Base-by-base conservation (phyloP, 2,888 invertebrate species). In the Drosophila falleni region DNA sequence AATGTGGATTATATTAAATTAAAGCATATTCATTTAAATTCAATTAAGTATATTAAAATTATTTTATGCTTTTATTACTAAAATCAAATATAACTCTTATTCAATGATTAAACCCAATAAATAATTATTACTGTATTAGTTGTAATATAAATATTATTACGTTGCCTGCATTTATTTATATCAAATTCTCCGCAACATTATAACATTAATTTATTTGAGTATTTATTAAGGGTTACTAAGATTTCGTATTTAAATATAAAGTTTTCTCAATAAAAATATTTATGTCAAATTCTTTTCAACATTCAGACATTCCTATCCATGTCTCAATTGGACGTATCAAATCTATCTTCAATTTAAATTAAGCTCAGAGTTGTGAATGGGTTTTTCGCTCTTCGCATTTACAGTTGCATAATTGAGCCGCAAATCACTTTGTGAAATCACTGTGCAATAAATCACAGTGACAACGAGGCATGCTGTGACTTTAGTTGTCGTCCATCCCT, bases 391-490 rank as follows among this genome's bases (percentile, higher is more conserved):
- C n/a, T 42, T 10, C 33, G 33, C 33, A 59, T 44, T 29, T 62
- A 35, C 42, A 16, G 37, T 10, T 60, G 54, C 35, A 31, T 58
- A 74, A 60, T 75, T 62, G 56, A 56, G 53, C 29, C 4, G 76
- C 70, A 70, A 71, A 71, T 78, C 78, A 78, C 78, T 26, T 35
- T 10, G 42, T 11, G 4, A 49, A 59, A 71, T 71, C 67, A 35
- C 39, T 44, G 41, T 9, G 66, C 62, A 42, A 76, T 87, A 87
- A 87, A 81, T 82, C 75, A 73, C 87, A 53, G 82, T 83, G 81
- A 82, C 87, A 83, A 83, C 49, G 60, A 66, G 47, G 35, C 71
- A 59, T 35, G 33, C 54, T 29, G 76, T 74, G 78, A 76, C 74
- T 76, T 76, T 41, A 37, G n/a, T 49, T 58, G 23, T 50, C 19